These are phyloP conservation scores for Sanderia malayensis DNA, from an alignment of 30 jellyfish, hydroid and myxozoan genomes.

Conservation along the genomic window DNA sequence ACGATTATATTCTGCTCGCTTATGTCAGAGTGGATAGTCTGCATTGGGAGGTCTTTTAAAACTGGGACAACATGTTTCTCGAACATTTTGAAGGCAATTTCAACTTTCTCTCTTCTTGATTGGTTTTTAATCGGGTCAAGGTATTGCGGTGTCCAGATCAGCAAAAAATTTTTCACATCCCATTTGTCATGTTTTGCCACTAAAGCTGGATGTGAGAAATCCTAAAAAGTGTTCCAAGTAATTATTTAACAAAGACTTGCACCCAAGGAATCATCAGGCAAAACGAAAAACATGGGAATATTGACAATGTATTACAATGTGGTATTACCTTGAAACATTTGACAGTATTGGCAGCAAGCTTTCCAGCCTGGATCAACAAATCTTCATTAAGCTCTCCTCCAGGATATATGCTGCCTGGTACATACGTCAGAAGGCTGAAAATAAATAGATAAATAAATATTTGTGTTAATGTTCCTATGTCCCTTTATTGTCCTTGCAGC, in stretches of 20 bases:
- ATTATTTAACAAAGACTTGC: too few relatives aligned
- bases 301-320: too few relatives aligned
- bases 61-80: slow-evolving; percentile 20
- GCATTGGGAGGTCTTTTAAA: slow-evolving; percentile 28
- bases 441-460: too few relatives aligned
- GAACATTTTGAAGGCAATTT: slow-evolving; percentile 9
- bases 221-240: too few relatives aligned
- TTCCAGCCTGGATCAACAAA: slow-evolving; percentile 30
- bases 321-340: slow-evolving; percentile 35
- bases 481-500: too few relatives aligned
- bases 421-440: slow-evolving; percentile 32
- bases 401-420: slow-evolving; percentile 16
- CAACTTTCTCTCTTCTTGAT: neutral
- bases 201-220: slow-evolving; percentile 30
- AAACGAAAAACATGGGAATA: too few relatives aligned
- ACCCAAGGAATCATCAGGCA: too few relatives aligned
- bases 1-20: neutral
- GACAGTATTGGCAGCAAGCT: slow-evolving; percentile 23
- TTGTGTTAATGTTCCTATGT: too few relatives aligned
- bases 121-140: slow-evolving; percentile 17
- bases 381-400: slow-evolving; percentile 5
- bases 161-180: slow-evolving; percentile 29
- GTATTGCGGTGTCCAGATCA: slow-evolving; percentile 31
- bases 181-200: slow-evolving; percentile 23
- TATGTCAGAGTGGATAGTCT: slow-evolving; percentile 1